A percentile compares a stretch with the other conserved stretches of the same genome.
Evolutionary conservation across 2,797 vertebrate genomes (phyloP).

Genomic region (Sebastes nivosus): DNA sequence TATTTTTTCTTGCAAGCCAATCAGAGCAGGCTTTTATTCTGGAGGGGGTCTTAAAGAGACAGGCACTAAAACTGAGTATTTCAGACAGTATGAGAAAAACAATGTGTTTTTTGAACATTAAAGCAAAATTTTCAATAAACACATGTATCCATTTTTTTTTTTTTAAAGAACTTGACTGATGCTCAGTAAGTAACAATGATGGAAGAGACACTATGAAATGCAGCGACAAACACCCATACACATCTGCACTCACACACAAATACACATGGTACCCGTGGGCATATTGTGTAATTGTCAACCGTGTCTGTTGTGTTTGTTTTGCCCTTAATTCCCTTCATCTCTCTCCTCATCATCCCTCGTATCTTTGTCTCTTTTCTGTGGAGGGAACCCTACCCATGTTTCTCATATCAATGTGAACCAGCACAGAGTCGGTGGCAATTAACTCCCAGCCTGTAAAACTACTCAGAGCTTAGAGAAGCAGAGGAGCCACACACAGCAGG

Average conservation of each 20-base stretch:
- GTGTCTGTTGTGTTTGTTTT: conserved; percentile 9
- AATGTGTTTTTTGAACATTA: too few relatives aligned
- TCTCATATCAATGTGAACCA: conserved; percentile 53
- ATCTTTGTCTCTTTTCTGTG: conserved; percentile 18
- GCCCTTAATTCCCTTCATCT: conserved; percentile 2
- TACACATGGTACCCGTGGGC: not conserved
- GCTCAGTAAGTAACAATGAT: not conserved
- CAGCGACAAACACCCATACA: not conserved
- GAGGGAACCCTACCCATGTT: conserved; percentile 11
- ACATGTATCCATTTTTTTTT: not conserved
- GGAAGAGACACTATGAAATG: not conserved
- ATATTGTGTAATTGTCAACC: conserved; percentile 11
- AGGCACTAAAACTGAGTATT: too few relatives aligned
- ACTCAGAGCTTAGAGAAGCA: conserved; percentile 42
- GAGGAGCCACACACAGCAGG: conserved; percentile 40
- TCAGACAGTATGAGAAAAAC: too few relatives aligned
- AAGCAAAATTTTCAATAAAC: not conserved
- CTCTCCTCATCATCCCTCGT: not conserved
- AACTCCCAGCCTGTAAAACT: conserved; percentile 46
- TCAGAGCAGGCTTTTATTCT: too few relatives aligned
- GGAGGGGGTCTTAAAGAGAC: too few relatives aligned
- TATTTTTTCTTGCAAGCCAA: too few relatives aligned
- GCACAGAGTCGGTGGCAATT: conserved; percentile 57
- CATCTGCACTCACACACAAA: not conserved
- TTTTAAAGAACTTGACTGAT: not conserved